Evolutionary conservation across 2,797 vertebrate species (phyloP).

Genomic region (Notolabrus celidotus): DNA sequence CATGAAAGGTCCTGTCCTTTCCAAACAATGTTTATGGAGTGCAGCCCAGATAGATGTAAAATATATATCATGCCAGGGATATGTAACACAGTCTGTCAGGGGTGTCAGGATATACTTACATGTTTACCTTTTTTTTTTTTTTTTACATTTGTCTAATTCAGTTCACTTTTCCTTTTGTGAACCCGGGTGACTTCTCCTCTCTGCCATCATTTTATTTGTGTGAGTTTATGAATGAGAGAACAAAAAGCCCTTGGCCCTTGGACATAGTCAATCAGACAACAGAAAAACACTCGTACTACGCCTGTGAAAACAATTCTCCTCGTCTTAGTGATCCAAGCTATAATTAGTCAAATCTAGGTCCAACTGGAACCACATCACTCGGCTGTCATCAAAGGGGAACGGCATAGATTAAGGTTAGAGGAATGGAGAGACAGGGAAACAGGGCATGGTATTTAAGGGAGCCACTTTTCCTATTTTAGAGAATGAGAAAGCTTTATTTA

Average conservation of each 20-base stretch:
- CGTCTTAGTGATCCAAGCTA: conserved; percentile 23
- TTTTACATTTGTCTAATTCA: no score
- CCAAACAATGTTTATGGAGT: no score
- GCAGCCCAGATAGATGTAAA: no score
- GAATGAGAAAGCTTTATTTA: conserved; percentile 23
- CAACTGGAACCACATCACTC: conserved; percentile 37
- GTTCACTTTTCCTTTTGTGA: no score
- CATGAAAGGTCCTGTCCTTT: no score
- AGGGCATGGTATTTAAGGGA: neutral
- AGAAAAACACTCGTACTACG: conserved; percentile 8
- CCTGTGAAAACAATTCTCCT: conserved; percentile 31
- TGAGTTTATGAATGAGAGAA: conserved; percentile 9
- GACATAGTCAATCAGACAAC: conserved; percentile 33
- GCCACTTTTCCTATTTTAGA: conserved; percentile 3
- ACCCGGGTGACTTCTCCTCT: neutral
- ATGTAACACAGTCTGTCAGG: no score
- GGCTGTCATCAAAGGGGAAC: conserved; percentile 47
- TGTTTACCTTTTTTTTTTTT: no score
- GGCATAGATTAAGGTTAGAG: conserved; percentile 26
- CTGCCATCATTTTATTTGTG: neutral
- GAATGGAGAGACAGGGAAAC: neutral
- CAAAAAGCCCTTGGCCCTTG: neutral
- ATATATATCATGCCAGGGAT: no score
- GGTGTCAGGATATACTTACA: no score
- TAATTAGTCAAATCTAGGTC: conserved; percentile 52